These are phyloP conservation scores for Poecile montanus DNA, from an alignment of 2,797 vertebrate species.

Conservation along the genomic window DNA sequence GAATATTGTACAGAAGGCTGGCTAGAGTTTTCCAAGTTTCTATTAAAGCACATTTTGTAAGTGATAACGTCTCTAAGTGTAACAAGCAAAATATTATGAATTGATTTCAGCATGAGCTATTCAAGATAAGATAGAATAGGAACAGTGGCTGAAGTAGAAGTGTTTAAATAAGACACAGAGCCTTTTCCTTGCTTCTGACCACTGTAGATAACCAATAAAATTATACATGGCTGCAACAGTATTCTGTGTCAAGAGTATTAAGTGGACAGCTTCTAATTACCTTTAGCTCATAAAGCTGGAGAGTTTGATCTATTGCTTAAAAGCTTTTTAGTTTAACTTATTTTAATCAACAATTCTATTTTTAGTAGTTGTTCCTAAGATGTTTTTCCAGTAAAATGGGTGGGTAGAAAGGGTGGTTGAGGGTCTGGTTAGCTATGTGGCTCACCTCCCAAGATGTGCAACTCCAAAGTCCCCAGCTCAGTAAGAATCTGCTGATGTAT, in stretches of 20 bases:
- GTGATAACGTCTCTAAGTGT: conserved; percentile 56
- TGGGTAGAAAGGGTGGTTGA: not conserved
- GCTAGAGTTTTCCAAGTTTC: conserved; percentile 36
- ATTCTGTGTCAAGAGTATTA: conserved; percentile 45
- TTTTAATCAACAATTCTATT: conserved; percentile 62
- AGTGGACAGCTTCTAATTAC: conserved; percentile 65
- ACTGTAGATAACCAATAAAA: conserved; percentile 64
- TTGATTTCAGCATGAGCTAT: conserved; percentile 57
- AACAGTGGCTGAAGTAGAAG: conserved; percentile 23
- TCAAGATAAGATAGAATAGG: conserved; percentile 62
- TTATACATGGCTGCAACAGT: conserved; percentile 28
- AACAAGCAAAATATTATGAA: conserved; percentile 69
- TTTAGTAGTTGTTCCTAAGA: conserved; percentile 45
- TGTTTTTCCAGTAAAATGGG: conserved; percentile 35
- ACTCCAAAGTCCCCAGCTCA: not conserved
- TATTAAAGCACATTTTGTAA: conserved; percentile 55
- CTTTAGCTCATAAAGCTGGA: conserved; percentile 53
- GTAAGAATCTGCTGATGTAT: not conserved
- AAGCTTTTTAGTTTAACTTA: conserved; percentile 59
- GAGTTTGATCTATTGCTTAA: conserved; percentile 46
- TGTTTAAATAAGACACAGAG: conserved; percentile 48
- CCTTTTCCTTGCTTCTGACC: conserved; percentile 56
- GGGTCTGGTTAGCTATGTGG: not conserved
- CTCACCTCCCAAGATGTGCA: conserved; percentile 1
- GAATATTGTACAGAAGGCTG: conserved; percentile 14